A percentile compares a stretch with the other conserved stretches of the same genome.
phyloP scores from a whole-genome alignment of 2,888 invertebrate species.

The Amaurobius ferox region DNA sequence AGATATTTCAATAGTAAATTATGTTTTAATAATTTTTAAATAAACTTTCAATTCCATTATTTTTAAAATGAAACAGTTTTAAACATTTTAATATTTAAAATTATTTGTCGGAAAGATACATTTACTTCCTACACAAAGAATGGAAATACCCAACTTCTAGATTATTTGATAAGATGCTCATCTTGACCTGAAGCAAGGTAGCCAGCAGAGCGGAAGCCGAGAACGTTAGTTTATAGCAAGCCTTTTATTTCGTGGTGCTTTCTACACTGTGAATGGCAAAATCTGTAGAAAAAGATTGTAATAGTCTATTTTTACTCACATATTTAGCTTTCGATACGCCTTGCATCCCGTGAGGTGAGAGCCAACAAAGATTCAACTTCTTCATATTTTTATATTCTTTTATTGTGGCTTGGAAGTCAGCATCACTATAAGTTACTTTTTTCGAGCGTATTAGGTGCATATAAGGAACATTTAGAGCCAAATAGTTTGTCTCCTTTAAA shows the following conservation, averaged over 20 bases:
- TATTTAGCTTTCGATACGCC: conserved; percentile 36
- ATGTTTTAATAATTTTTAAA: too few species aligned
- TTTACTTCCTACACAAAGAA: too few species aligned
- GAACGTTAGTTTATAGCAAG: background rate
- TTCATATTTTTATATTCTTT: conserved; percentile 66
- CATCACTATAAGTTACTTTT: background rate
- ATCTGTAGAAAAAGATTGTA: background rate
- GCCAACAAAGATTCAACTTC: conserved; percentile 8
- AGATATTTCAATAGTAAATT: too few species aligned
- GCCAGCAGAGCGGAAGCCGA: background rate
- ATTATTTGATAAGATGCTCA: too few species aligned
- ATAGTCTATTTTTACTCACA: conserved; percentile 60
- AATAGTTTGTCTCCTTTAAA: background rate
- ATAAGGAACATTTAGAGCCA: background rate
- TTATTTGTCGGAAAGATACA: too few species aligned
- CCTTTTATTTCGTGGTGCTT: background rate
- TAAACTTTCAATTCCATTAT: too few species aligned
- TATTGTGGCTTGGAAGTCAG: background rate
- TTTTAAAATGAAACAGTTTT: too few species aligned
- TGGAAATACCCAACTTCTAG: too few species aligned
- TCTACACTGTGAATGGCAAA: background rate
- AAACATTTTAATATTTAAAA: too few species aligned
- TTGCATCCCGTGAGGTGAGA: conserved; percentile 24
- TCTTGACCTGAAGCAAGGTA: too few species aligned
- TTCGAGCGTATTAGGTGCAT: background rate